A percentile compares a stretch with the other conserved stretches of the same genome.
Conservation (phyloP, 2,888 invertebrate genomes). For the Tanytarsus gracilentus region DNA sequence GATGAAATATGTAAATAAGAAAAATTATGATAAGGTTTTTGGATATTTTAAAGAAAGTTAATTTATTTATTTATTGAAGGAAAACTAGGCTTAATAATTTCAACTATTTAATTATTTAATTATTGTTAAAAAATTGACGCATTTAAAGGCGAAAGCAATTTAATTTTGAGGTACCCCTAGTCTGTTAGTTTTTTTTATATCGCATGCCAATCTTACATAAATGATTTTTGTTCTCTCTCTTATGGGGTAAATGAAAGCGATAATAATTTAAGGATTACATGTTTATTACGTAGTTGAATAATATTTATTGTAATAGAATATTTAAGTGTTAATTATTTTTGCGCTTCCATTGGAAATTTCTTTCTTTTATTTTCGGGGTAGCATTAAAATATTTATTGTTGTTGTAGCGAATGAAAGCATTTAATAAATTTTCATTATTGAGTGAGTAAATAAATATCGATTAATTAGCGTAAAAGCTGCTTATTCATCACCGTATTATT, state of each 20-base stretch:
- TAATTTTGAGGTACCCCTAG: background rate
- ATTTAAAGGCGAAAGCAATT: no score
- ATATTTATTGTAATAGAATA: background rate
- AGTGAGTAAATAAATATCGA: slow-evolving; percentile 10
- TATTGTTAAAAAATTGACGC: no score
- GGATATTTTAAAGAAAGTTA: background rate
- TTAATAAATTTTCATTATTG: slow-evolving; percentile 14
- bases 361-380: background rate
- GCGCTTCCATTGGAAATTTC: background rate
- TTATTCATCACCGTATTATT: background rate
- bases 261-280: background rate
- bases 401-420: background rate
- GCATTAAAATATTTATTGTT: slow-evolving; percentile 5
- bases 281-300: background rate
- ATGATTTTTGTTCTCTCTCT: background rate
- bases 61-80: no score
- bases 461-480: slow-evolving; percentile 15
- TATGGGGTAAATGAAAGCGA: background rate
- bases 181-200: background rate
- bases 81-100: no score
- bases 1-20: background rate
- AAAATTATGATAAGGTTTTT: background rate
- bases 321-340: background rate
- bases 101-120: no score
- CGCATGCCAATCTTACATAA: background rate